phyloP scores from a whole-genome alignment of 2,888 invertebrate genomes.

The Sphaerolaimus hirsutus region DNA sequence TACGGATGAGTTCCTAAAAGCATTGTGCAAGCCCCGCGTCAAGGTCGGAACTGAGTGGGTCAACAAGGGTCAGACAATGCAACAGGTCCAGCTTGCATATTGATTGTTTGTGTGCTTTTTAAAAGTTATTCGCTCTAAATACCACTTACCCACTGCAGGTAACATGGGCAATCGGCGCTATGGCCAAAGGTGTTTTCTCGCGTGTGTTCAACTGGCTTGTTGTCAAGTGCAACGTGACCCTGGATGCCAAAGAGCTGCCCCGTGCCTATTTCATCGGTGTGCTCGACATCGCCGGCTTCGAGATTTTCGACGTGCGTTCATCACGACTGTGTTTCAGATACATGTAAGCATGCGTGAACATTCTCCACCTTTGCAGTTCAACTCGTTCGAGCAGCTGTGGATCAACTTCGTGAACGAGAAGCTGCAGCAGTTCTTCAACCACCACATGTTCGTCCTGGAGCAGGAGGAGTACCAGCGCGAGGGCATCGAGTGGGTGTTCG shows the following conservation, averaged over 20 bases:
- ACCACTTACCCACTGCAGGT: slow-evolving; percentile 36
- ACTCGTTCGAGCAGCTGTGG: slow-evolving; percentile 87
- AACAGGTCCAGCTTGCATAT: too few species aligned
- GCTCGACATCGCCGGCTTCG: slow-evolving; percentile 99
- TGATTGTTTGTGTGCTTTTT: too few species aligned
- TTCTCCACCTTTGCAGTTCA: slow-evolving; percentile 42
- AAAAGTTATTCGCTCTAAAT: too few species aligned
- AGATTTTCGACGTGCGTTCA: slow-evolving; percentile 77
- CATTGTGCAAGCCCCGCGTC: slow-evolving; percentile 32
- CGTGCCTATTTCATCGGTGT: slow-evolving; percentile 97
- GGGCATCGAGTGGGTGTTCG: slow-evolving; percentile 75
- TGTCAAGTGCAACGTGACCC: slow-evolving; percentile 95
- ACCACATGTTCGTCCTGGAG: slow-evolving; percentile 81
- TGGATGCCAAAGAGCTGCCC: slow-evolving; percentile 59
- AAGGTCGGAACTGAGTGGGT: slow-evolving; percentile 33
- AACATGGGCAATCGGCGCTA: slow-evolving; percentile 28
- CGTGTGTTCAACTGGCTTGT: slow-evolving; percentile 53
- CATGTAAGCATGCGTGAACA: background rate
- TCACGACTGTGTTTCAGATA: background rate
- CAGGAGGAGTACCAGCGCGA: slow-evolving; percentile 57
- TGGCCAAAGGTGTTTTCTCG: slow-evolving; percentile 32
- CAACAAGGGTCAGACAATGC: slow-evolving; percentile 33
- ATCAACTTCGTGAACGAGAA: slow-evolving; percentile 92
- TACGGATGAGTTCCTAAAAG: slow-evolving; percentile 16
- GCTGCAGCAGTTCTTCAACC: slow-evolving; percentile 84